Base-by-base conservation (phyloP, 1,140 invertebrate genomes). In the Lasaia peninsularis region DNA sequence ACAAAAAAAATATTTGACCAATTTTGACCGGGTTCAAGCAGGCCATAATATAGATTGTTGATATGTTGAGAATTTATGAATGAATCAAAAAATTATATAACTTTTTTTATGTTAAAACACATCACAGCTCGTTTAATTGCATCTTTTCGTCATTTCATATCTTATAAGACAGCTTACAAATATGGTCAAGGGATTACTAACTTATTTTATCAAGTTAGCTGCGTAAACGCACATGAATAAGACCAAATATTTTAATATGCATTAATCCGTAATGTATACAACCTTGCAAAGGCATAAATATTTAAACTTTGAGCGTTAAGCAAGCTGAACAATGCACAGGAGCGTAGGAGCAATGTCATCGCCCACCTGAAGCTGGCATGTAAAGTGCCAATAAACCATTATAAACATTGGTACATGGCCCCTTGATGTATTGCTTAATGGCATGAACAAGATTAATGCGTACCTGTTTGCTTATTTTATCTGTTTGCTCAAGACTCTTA, bases 281-380 rank as follows among this genome's bases (percentile, higher is more conserved):
- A 31, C 53, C 37, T 56, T 56, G 28, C 37, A 20, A 44, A 48
- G 20, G 11, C 44, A 48, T 48, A 21, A 48, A 48, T 48, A 48
- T 48, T 21, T 48, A 48, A 48, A 48, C 44, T 44, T 44, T 48
- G 21, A 44, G 44, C 44, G 44, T 48, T 48, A 21, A 48, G 44
- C 44, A 24, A 48, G 20, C 11, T 48, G 54, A 56, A 55, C 57
- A 57, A 52, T 51, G 35, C 31, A 44, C 56, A 48, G 40, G 60
- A 32, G 28, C 37, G 65, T 67, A 67, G 62, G 62, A 62, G 62
- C 62, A 62, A 62, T 62, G 62, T 58, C 62, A 62, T 56, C 65
- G 66, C 66, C 66, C 59, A 68, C 65, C 34, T 8, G 14, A 16
- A 53, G 32, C 34, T 18, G 35, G 18, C 24, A 40, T 24, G 53